Percentiles rank a stretch among this genome's conserved stretches.
These are phyloP conservation scores for Festucalex cinctus DNA, from an alignment of 2,113 vertebrate genomes.

Conservation along the genomic window DNA sequence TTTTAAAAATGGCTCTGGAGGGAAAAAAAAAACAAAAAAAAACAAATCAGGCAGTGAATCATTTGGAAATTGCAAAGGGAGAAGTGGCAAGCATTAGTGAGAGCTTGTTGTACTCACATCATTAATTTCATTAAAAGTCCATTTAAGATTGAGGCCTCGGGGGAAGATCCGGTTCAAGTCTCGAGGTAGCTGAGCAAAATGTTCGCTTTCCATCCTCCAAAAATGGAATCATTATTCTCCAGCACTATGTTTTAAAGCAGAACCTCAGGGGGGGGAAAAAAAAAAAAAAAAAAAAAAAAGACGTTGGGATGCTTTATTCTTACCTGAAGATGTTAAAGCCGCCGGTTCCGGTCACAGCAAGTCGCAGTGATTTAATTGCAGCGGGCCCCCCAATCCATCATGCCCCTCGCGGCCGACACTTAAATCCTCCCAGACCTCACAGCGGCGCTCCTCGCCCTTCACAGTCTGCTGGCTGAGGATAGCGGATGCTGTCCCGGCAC, in stretches of 20 bases:
- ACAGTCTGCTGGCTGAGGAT: constrained; percentile 50
- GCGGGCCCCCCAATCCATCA: constrained; percentile 47
- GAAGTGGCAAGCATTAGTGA: constrained; percentile 54
- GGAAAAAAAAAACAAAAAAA: constrained; percentile 47
- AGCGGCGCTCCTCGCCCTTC: constrained; percentile 54
- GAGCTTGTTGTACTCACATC: constrained; percentile 66
- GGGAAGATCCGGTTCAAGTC: constrained; percentile 27
- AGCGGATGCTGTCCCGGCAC: constrained; percentile 26
- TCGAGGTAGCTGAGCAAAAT: constrained; percentile 42
- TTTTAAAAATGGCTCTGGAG: constrained; percentile 45
- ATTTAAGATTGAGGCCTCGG: constrained; percentile 56
- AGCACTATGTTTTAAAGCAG: constrained; percentile 12
- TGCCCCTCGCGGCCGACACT: constrained; percentile 47
- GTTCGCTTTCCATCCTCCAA: constrained; percentile 22
- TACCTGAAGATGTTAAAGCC: constrained; percentile 33
- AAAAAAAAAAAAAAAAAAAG: no score
- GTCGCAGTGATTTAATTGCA: constrained; percentile 53
- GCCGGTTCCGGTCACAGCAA: constrained; percentile 16
- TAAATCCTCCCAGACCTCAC: constrained; percentile 56
- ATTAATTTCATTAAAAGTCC: constrained; percentile 71
- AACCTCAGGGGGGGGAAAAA: constrained; percentile 22
- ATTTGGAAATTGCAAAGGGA: constrained; percentile 62
- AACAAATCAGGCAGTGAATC: constrained; percentile 58
- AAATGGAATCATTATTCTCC: constrained; percentile 36
- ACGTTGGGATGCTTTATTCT: constrained; percentile 14